Conservation (phyloP, 2,113 vertebrate genomes). For the Nestor notabilis region DNA sequence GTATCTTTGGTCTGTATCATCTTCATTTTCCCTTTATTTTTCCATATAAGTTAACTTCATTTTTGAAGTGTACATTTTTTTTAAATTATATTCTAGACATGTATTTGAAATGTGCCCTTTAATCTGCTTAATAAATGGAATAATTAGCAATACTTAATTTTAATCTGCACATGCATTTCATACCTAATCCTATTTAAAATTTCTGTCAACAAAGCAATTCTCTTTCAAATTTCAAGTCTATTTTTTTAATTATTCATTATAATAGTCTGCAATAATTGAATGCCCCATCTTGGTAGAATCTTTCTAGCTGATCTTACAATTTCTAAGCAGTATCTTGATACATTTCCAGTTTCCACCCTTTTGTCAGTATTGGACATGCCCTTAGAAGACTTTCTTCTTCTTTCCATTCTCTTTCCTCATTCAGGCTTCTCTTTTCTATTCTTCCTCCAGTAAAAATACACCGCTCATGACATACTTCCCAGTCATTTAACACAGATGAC, state of each 20-base stretch:
- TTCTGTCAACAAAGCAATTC: background rate
- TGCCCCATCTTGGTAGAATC: background rate
- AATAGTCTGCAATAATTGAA: background rate
- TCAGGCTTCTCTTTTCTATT: background rate
- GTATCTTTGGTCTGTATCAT: background rate
- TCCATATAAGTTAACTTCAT: background rate
- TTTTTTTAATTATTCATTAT: background rate
- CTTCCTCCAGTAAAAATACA: background rate
- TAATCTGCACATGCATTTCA: background rate
- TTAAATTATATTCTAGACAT: background rate
- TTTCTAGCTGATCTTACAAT: background rate
- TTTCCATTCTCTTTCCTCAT: background rate
- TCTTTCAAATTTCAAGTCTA: background rate
- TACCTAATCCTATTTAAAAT: background rate
- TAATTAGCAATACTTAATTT: background rate
- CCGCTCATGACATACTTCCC: background rate
- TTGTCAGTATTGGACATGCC: background rate
- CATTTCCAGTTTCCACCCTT: background rate
- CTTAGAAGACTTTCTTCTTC: background rate
- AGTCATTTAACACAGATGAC: background rate
- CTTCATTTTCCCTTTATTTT: background rate
- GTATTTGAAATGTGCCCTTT: background rate
- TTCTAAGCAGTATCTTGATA: background rate
- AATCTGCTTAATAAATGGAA: background rate
- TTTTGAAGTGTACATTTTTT: background rate